Base-by-base conservation (phyloP, 1,140 invertebrate species). In the Acyrthosiphon pisum region DNA sequence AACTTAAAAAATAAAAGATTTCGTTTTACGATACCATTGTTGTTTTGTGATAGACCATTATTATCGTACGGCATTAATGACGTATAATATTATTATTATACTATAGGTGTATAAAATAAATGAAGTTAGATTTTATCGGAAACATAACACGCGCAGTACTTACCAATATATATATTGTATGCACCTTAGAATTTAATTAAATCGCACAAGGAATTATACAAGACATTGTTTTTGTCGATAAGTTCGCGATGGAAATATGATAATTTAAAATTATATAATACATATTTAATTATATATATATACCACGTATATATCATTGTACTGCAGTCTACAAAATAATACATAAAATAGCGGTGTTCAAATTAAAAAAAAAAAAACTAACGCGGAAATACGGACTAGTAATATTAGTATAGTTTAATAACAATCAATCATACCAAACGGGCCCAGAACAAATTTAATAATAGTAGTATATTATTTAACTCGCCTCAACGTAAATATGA, bases 11-110 rank as follows among this genome's bases (percentile, higher is more conserved):
- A 3, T 35, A 8, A 88, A 50, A 37, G 87, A 89, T 89, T 50
- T 89, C 46, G n/a, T 89, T 53, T 87, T 46, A 87, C 84, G 84
- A 87, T 89, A 89, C 87, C 48, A 89, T 89, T 89, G 87, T 89
- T 89, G n/a, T 88, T n/a, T n/a, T 35, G 23, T 46, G 50, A 89
- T 89, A 53, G 18, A 26, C 48, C 87, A 50, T 89, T 89, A 89
- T 37, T 35, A 50, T 88, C 2, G n/a, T 87, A 89, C 50, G 2
- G 48, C n/a, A 89, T 53, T 89, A 35, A 89, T 53, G 87, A 89
- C 48, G 50, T 53, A 53, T 50, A 23, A 53, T 86, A 44, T 86
- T 86, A 86, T 86, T 86, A 86, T 86, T 53, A 50, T 50, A 8
- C 26, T 76, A 76, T 76, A 44, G 37, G 41, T 86, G 37, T 14